Conservation (phyloP, 2,797 vertebrate genomes). For the Chelon auratus region DNA sequence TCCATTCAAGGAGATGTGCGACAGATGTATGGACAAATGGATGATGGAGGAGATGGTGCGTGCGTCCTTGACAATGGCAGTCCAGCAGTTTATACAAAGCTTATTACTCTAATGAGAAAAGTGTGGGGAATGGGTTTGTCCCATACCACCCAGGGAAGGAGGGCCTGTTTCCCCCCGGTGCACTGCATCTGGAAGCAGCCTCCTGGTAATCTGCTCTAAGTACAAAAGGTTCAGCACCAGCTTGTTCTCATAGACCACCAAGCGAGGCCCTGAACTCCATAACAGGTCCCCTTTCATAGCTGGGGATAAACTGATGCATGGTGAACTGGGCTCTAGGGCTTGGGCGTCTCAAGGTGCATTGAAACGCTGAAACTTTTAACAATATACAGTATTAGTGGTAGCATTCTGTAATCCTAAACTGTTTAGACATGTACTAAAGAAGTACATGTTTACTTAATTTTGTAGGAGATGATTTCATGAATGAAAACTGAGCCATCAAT, state of each 20-base stretch:
- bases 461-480: neutral
- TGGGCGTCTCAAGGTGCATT: conserved; percentile 44
- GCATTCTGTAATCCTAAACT: conserved; percentile 15
- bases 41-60: conserved; percentile 54
- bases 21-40: conserved; percentile 44
- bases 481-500: neutral
- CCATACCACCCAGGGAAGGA: conserved; percentile 81
- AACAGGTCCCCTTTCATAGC: conserved; percentile 74
- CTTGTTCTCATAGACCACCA: conserved; percentile 86
- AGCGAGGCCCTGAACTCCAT: conserved; percentile 66
- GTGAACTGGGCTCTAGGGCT: conserved; percentile 41
- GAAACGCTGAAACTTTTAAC: conserved; percentile 25
- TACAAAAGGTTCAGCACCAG: conserved; percentile 83
- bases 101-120: conserved; percentile 85
- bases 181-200: conserved; percentile 84
- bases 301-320: conserved; percentile 58
- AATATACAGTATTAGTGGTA: conserved; percentile 26
- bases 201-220: conserved; percentile 82
- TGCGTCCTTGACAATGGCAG: conserved; percentile 76
- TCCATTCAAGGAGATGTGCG: conserved; percentile 33
- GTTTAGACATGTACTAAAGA: neutral
- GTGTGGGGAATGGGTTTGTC: conserved; percentile 79
- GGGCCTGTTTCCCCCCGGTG: conserved; percentile 65
- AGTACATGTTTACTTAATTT: neutral
- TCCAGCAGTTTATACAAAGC: conserved; percentile 78